A percentile compares a stretch with the other conserved stretches of the same genome.
phyloP scores from a whole-genome alignment of 2,888 invertebrate species.

The Diaperis boleti region DNA sequence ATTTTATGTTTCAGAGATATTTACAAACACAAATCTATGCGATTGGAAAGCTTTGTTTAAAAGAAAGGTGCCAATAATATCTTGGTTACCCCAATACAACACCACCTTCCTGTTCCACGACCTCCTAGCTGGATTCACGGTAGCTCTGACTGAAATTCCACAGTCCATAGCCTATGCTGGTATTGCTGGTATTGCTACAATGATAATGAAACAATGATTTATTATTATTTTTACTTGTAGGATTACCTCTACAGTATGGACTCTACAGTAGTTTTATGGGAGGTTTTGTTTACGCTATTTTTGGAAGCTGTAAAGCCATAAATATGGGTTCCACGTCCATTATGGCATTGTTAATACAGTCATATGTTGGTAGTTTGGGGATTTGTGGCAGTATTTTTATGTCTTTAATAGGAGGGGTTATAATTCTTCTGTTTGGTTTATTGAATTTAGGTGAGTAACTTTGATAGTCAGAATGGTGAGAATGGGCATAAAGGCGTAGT shows the following conservation, averaged over 20 bases:
- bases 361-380: conserved; percentile 73
- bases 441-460: conserved; percentile 82
- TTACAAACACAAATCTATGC: too few species aligned
- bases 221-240: neutral
- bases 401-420: conserved; percentile 68
- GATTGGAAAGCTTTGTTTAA: neutral
- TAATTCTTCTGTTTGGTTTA: conserved; percentile 84
- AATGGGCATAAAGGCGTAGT: too few species aligned
- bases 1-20: too few species aligned
- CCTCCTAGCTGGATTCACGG: conserved; percentile 15
- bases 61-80: conserved; percentile 2
- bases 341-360: conserved; percentile 84
- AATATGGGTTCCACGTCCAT: conserved; percentile 91
- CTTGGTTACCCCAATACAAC: conserved; percentile 3
- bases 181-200: conserved; percentile 1
- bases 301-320: conserved; percentile 70
- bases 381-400: conserved; percentile 1
- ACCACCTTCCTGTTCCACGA: conserved; percentile 1
- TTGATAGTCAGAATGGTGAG: too few species aligned
- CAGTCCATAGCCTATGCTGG: conserved; percentile 17
- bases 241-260: conserved; percentile 68
- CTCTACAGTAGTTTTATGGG: conserved; percentile 79
- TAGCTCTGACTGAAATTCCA: conserved; percentile 12
- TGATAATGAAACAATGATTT: too few species aligned
- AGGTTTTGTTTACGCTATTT: conserved; percentile 69